phyloP scores from a whole-genome alignment of 2,113 vertebrate species.

The Helogale parvula region DNA sequence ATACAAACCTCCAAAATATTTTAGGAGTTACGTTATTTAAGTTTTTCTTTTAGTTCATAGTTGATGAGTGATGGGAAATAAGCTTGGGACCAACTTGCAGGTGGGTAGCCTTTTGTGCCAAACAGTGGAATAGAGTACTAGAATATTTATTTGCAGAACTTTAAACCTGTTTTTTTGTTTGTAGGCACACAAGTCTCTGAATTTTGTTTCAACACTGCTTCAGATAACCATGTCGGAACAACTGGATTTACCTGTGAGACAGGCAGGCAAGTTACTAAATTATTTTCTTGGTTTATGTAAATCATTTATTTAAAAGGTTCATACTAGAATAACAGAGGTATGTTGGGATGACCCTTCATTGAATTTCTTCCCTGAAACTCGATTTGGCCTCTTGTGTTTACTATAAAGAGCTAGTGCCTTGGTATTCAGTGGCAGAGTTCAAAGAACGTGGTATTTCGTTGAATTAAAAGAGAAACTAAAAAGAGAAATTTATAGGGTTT shows the following conservation, averaged over 20 bases:
- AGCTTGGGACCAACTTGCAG: background rate
- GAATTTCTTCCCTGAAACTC: background rate
- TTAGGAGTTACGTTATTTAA: background rate
- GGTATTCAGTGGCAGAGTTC: background rate
- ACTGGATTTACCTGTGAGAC: slow-evolving; percentile 97
- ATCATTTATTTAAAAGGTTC: slow-evolving; percentile 41
- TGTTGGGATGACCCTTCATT: background rate
- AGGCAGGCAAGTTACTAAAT: slow-evolving; percentile 92
- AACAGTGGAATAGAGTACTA: background rate
- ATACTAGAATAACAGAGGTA: slow-evolving; percentile 44
- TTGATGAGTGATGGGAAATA: background rate
- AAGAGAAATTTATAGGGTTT: slow-evolving; percentile 30
- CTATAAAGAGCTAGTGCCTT: background rate
- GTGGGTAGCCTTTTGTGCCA: background rate
- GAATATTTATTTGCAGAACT: slow-evolving; percentile 20
- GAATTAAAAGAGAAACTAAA: slow-evolving; percentile 28
- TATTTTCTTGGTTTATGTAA: slow-evolving; percentile 56
- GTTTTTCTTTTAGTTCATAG: background rate
- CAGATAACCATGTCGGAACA: slow-evolving; percentile 99
- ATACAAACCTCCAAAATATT: background rate
- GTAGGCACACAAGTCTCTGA: slow-evolving; percentile 95
- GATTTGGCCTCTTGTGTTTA: slow-evolving; percentile 7
- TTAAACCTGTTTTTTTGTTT: slow-evolving; percentile 70
- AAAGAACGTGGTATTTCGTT: slow-evolving; percentile 11
- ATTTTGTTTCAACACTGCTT: slow-evolving; percentile 97